Evolutionary conservation across 2,113 vertebrate genomes (phyloP).

Genomic region (Alligator sinensis): DNA sequence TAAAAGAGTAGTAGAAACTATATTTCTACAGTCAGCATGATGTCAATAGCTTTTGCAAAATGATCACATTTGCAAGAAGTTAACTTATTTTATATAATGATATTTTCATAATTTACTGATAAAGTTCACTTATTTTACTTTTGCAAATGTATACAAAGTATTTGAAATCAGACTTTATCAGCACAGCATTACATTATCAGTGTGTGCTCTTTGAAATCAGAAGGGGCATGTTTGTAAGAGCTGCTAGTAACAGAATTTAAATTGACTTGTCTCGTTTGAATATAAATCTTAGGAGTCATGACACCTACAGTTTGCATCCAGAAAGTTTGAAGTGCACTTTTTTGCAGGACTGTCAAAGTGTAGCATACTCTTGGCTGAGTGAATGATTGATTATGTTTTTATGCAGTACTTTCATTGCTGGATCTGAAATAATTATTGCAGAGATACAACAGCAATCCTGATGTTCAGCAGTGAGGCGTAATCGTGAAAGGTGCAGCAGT

Average conservation of each 20-base stretch:
- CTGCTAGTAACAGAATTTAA: neutral
- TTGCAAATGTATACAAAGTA: too few species aligned
- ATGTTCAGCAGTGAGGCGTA: fast-evolving
- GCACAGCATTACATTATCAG: neutral
- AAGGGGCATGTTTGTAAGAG: neutral
- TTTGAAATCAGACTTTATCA: neutral
- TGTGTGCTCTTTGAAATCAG: neutral
- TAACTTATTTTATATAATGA: neutral
- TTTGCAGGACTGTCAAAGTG: neutral
- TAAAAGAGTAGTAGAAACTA: neutral
- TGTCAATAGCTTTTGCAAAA: neutral
- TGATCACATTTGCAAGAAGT: neutral
- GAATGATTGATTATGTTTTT: neutral
- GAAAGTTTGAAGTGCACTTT: neutral
- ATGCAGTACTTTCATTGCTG: neutral
- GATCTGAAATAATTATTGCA: fast-evolving
- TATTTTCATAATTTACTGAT: neutral
- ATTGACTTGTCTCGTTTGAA: neutral
- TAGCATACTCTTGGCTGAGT: neutral
- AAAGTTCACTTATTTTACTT: neutral
- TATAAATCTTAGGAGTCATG: neutral
- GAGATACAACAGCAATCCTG: neutral
- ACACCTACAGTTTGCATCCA: neutral
- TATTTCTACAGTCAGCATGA: neutral
- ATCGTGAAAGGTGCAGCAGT: neutral